Conservation (phyloP, 1,140 invertebrate species). For the Diploscapter pachys region DNA sequence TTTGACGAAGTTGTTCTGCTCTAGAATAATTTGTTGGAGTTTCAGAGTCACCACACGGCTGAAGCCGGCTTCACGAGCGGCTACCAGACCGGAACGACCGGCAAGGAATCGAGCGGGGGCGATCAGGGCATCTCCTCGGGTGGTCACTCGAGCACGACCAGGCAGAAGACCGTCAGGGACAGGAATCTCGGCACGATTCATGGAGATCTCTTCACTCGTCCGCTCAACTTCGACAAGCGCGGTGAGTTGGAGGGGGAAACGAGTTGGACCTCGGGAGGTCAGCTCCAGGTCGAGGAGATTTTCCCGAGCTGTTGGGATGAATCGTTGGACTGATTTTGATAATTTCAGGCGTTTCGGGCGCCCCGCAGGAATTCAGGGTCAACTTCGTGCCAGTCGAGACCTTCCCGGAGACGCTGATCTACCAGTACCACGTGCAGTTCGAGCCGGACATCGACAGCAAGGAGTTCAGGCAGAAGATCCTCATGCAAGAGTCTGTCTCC, state of each 20-base stretch:
- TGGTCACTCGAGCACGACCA: too few relatives aligned
- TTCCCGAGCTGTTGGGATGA: too few relatives aligned
- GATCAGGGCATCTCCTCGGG: too few relatives aligned
- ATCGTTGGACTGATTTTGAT: neutral
- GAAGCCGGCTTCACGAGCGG: too few relatives aligned
- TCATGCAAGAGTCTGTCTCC: conserved; percentile 1
- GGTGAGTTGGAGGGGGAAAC: neutral
- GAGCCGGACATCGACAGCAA: conserved; percentile 29
- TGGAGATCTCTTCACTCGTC: conserved; percentile 21
- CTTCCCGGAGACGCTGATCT: conserved; percentile 8
- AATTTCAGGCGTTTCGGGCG: conserved; percentile 15
- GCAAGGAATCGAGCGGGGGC: too few relatives aligned
- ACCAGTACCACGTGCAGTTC: conserved; percentile 28
- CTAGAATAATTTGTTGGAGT: too few relatives aligned
- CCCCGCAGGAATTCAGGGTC: conserved; percentile 3
- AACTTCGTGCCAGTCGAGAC: conserved; percentile 29
- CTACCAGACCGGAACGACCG: too few relatives aligned
- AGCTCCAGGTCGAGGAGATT: too few relatives aligned
- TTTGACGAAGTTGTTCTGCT: too few relatives aligned
- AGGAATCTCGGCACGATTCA: conserved; percentile 12
- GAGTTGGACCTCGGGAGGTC: too few relatives aligned
- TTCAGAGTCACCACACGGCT: too few relatives aligned
- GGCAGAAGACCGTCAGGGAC: too few relatives aligned
- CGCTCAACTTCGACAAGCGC: conserved; percentile 16
- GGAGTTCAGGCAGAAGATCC: conserved; percentile 3